These are phyloP conservation scores for Drosophila mayri DNA, from an alignment of 1,140 invertebrate genomes.

Conservation along the genomic window DNA sequence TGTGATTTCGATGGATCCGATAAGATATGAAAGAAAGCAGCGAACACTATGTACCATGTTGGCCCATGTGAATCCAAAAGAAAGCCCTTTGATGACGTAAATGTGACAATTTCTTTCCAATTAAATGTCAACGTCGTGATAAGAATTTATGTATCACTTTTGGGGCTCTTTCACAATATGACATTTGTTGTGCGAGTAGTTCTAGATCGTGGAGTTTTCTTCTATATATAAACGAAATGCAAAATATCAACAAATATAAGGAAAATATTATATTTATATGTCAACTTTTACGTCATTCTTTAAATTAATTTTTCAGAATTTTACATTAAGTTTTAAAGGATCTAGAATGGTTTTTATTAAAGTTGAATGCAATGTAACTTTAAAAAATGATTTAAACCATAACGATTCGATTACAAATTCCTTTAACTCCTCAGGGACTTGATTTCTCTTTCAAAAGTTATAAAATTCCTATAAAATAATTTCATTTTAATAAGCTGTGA, in stretches of 20 bases:
- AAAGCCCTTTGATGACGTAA: conserved; percentile 64
- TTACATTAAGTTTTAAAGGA: too few relatives aligned
- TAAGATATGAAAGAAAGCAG: conserved; percentile 26
- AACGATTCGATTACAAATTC: too few relatives aligned
- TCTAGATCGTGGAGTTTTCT: background rate
- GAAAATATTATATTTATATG: too few relatives aligned
- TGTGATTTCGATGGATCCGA: conserved; percentile 45
- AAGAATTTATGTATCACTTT: conserved; percentile 20
- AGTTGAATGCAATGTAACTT: too few relatives aligned
- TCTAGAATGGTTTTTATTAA: too few relatives aligned
- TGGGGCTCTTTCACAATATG: conserved; percentile 61
- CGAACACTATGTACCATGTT: conserved; percentile 13
- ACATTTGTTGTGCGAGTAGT: conserved; percentile 43
- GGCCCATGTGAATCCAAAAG: conserved; percentile 41
- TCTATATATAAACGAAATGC: background rate
- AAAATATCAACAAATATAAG: background rate
- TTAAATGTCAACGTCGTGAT: conserved; percentile 43
- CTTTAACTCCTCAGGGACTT: background rate
- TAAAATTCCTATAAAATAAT: background rate
- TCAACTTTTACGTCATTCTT: too few relatives aligned
- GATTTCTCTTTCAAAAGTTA: background rate
- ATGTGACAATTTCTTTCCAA: conserved; percentile 55
- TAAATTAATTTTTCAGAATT: too few relatives aligned
- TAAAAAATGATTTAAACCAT: too few relatives aligned
- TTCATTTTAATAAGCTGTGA: background rate